Conservation (phyloP, 2,113 vertebrate species). For the Bubo blakistoni region DNA sequence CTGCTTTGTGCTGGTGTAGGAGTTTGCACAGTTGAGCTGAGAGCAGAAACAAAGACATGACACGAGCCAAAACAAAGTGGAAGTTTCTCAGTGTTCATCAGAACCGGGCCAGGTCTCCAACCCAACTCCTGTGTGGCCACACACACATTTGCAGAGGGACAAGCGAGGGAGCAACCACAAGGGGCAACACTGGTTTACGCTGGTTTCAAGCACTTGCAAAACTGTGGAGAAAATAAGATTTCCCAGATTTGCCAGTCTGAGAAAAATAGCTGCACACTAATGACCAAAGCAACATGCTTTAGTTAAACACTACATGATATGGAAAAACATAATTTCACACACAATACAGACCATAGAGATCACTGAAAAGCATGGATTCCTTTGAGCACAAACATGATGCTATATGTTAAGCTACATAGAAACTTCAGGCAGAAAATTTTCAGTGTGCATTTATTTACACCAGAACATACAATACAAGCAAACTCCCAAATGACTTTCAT, state of each 20-base stretch:
- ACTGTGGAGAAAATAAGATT: background rate
- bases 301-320: background rate
- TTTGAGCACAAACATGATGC: background rate
- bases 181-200: background rate
- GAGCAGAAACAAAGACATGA: background rate
- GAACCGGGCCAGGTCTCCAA: background rate
- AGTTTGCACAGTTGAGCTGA: background rate
- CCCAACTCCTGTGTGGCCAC: background rate
- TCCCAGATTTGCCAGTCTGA: background rate
- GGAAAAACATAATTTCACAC: background rate
- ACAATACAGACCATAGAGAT: background rate
- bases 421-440: background rate
- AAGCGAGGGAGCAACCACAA: background rate
- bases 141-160: background rate
- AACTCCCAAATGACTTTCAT: background rate
- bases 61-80: background rate
- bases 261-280: background rate
- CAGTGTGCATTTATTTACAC: background rate
- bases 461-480: background rate
- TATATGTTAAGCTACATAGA: background rate
- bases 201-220: background rate
- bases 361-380: background rate
- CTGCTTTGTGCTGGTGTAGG: background rate
- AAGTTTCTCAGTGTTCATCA: background rate
- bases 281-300: background rate